A percentile compares a stretch with the other conserved stretches of the same genome.
Conservation (phyloP, 1,140 invertebrate genomes). For the Caenorhabditis tropicalis region DNA sequence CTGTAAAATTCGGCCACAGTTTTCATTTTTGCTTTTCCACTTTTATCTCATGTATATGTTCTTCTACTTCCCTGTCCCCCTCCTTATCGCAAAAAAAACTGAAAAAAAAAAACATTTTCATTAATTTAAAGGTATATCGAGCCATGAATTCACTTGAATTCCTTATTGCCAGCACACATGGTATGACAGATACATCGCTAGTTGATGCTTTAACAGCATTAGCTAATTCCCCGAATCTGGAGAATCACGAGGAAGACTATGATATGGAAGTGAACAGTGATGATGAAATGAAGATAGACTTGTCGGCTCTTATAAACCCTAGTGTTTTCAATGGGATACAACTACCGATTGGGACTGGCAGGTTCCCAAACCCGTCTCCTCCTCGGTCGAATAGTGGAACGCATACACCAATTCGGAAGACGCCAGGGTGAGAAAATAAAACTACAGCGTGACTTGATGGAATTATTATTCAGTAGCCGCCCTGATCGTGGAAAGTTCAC, state of each 20-base stretch:
- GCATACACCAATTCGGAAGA: conserved; percentile 23
- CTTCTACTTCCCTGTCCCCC: background rate
- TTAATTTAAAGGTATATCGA: background rate
- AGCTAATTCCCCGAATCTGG: background rate
- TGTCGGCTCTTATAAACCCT: conserved; percentile 21
- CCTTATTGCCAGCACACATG: conserved; percentile 15
- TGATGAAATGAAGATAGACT: conserved; percentile 17
- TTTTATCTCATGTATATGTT: background rate
- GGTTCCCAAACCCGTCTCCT: conserved; percentile 24
- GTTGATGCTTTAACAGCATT: conserved; percentile 15
- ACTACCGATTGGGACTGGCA: conserved; percentile 18
- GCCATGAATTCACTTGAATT: conserved; percentile 29
- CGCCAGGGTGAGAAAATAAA: background rate
- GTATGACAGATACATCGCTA: background rate
- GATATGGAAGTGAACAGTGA: conserved; percentile 37
- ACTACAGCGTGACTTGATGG: background rate
- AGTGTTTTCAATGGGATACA: conserved; percentile 13
- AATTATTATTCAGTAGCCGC: conserved; percentile 14
- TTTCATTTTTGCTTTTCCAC: conserved; percentile 19
- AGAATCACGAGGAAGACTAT: conserved; percentile 9
- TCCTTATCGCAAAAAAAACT: background rate
- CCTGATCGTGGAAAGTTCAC: conserved; percentile 52
- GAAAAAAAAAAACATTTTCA: no score
- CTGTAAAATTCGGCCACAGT: conserved; percentile 35
- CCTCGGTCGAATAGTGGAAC: conserved; percentile 1